Percentiles rank a stretch among this genome's conserved stretches.
These are phyloP conservation scores for Syngnathus scovelli DNA, from an alignment of 2,113 vertebrate genomes.

Conservation along the genomic window DNA sequence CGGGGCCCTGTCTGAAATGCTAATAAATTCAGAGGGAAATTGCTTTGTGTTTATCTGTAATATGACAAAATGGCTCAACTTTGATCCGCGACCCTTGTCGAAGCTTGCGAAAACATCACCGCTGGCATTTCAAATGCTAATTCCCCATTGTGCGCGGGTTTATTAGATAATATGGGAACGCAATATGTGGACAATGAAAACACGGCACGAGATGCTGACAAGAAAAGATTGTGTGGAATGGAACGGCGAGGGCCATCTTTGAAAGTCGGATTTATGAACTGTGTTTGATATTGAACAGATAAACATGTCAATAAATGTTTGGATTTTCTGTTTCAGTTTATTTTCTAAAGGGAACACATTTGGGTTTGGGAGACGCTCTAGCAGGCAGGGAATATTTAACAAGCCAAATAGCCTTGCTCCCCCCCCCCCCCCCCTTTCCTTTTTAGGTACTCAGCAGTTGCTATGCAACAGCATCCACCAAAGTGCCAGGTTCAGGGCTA, in stretches of 20 bases:
- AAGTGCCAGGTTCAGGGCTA: conserved; percentile 64
- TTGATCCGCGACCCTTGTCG: conserved; percentile 41
- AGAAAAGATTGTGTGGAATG: conserved; percentile 25
- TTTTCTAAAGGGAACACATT: no score
- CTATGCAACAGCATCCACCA: conserved; percentile 67
- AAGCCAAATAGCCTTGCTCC: conserved; percentile 52
- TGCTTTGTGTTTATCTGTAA: conserved; percentile 60
- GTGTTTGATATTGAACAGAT: conserved; percentile 30
- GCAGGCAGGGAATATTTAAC: conserved; percentile 61
- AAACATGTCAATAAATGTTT: conserved; percentile 38
- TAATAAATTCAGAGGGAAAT: conserved; percentile 63
- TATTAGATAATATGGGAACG: conserved; percentile 48
- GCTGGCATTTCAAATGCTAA: conserved; percentile 63
- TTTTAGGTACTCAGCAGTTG: conserved; percentile 65
- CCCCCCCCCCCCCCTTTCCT: neutral
- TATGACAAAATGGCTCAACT: conserved; percentile 53
- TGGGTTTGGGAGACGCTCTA: conserved; percentile 43
- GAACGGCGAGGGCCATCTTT: conserved; percentile 3
- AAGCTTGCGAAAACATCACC: conserved; percentile 43
- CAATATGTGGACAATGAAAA: conserved; percentile 45
- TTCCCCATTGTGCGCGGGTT: conserved; percentile 43
- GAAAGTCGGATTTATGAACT: conserved; percentile 9
- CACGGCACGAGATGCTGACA: conserved; percentile 19
- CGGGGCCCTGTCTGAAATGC: conserved; percentile 45
- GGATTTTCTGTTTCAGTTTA: conserved; percentile 14